Evolutionary conservation across 2,888 invertebrate genomes (phyloP).

Genomic region (Diarsia dahlii): DNA sequence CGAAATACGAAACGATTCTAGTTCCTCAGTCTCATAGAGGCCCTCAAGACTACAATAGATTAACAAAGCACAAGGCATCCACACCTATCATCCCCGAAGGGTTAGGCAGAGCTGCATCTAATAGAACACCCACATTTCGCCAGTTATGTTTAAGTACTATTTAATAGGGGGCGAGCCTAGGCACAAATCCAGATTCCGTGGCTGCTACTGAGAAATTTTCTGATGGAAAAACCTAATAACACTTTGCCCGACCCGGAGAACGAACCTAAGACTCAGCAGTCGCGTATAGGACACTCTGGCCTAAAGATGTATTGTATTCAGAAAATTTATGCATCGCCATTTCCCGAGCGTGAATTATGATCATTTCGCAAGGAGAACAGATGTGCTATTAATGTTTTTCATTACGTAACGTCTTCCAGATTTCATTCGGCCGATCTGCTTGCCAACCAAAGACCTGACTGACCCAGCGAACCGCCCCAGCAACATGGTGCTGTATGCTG

Average conservation of each 20-base stretch:
- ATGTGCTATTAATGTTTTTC: neutral
- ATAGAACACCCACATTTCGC: too few species aligned
- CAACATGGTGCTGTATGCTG: slow-evolving; percentile 50
- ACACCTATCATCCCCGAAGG: too few species aligned
- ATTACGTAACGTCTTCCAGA: slow-evolving; percentile 42
- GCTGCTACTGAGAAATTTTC: too few species aligned
- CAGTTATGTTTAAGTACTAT: too few species aligned
- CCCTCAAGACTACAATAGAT: neutral
- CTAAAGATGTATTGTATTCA: neutral
- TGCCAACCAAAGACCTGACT: slow-evolving; percentile 57
- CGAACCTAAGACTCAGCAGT: too few species aligned
- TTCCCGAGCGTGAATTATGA: neutral
- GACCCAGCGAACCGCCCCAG: slow-evolving; percentile 23
- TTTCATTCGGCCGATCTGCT: slow-evolving; percentile 63
- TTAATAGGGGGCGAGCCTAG: too few species aligned
- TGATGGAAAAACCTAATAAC: too few species aligned
- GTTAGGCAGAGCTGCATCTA: too few species aligned
- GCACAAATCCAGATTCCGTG: too few species aligned
- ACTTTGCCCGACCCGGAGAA: too few species aligned
- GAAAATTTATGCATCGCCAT: neutral
- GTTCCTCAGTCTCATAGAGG: neutral
- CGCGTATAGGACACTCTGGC: neutral
- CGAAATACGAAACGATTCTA: neutral
- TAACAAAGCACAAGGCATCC: neutral
- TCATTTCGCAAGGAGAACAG: neutral